Evolutionary conservation across 2,113 vertebrate species (phyloP), one percentile per base, ranked within the genome.

Genomic region (Choloepus hoffmanni): DNA sequence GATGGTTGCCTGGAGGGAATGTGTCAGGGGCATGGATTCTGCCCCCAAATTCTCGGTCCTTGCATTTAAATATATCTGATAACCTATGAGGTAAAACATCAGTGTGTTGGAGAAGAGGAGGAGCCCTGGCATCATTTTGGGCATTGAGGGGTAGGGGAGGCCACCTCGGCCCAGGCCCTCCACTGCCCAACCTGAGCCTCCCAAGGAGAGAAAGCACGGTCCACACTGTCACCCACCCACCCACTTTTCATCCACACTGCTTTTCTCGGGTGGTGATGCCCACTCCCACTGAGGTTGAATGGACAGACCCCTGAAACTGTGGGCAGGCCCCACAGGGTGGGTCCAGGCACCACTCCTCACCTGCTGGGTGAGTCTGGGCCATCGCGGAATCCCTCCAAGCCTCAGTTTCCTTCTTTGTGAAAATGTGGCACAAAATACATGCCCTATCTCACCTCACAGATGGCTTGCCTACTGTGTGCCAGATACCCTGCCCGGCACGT

Each of bases 341-440:
- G 67, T 55, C 36, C 40, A 36, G 70, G 55, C 26, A 26, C 24
- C 4, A 14, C 11, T n/a, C 68, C 30, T 70, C 21, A 24, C 26
- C 50, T 83, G 48, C 13, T 30, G 84, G 53, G 53, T 63, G 85
- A 60, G 10, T 53, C 12, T 33, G 40, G 45, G 45, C 10, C 30
- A 55, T 55, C 28, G n/a, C 45, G 24, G 45, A 33, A 90, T 53
- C 70, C 81, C n/a, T 68, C 21, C 62, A 45, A 53, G 60, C 21
- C 24, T 85, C 36, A 12, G 16, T 72, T 40, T 89, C n/a, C 84
- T 91, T n/a, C 74, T 93, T 36, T 74, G 50, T 78, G 83, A 91
- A 88, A 86, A 68, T 5, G 30, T 40, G 67, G 36, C n/a, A 5
- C 26, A 67, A n/a, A 33, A 28, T n/a, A 62, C 53, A 83, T 0